A percentile compares a stretch with the other conserved stretches of the same genome.
These are phyloP conservation scores for Laterallus jamaicensis DNA, from an alignment of 2,113 vertebrate genomes.

Conservation along the genomic window DNA sequence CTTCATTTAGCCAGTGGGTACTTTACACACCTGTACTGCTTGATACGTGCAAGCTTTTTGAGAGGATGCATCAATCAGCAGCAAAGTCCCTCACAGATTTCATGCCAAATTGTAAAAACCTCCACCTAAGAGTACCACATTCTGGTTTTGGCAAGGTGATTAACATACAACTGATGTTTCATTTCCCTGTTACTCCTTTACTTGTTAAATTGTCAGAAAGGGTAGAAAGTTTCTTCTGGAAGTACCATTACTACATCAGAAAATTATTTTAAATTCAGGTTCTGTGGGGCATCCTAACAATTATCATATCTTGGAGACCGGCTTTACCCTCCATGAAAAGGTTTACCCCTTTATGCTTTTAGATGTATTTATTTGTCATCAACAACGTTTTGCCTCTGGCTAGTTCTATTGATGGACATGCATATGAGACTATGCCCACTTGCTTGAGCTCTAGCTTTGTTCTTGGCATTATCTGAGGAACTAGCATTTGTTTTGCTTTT, in stretches of 20 bases:
- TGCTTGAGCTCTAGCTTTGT: background rate
- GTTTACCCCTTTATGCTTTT: background rate
- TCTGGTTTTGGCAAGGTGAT: background rate
- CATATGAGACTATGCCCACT: background rate
- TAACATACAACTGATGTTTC: background rate
- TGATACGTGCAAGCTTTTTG: background rate
- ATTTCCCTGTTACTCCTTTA: background rate
- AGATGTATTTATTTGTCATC: background rate
- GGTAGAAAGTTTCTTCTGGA: background rate
- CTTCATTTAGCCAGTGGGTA: background rate
- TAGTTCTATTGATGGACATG: background rate
- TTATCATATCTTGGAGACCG: background rate
- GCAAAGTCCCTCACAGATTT: background rate
- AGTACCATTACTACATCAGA: background rate
- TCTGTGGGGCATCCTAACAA: background rate
- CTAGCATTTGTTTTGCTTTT: background rate
- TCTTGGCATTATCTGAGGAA: background rate
- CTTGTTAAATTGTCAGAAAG: background rate
- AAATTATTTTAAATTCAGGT: background rate
- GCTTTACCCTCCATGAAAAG: background rate
- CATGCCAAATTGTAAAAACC: accelerated
- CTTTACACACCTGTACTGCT: background rate
- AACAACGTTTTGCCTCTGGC: background rate
- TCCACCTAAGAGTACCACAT: background rate
- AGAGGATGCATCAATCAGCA: background rate